phyloP scores from a whole-genome alignment of 1,140 invertebrate species.

The Aradophagus sp. region DNA sequence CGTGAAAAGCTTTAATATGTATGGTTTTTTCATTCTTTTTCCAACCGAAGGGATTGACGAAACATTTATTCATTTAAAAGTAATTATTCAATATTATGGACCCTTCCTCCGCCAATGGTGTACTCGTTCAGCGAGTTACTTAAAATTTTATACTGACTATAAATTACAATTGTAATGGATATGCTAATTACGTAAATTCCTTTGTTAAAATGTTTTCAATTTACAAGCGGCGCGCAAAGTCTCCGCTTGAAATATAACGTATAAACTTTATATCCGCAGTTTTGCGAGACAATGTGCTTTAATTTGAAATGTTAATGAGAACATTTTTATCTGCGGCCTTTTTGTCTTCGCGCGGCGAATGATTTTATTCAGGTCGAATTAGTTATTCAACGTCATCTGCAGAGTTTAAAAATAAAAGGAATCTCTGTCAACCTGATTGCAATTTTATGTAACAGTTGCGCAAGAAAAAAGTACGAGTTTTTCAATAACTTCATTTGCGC shows the following conservation, averaged over 20 bases:
- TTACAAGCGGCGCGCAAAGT: slow-evolving; percentile 30
- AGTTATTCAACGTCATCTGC: slow-evolving; percentile 2
- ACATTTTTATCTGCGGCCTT: slow-evolving; percentile 2
- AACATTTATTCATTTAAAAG: slow-evolving; percentile 55
- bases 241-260: slow-evolving; percentile 28
- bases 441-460: slow-evolving; percentile 44
- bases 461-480: slow-evolving; percentile 26
- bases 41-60: slow-evolving; percentile 25
- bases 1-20: slow-evolving; percentile 48
- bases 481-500: slow-evolving; percentile 43
- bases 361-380: slow-evolving; percentile 3
- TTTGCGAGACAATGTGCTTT: slow-evolving; percentile 18
- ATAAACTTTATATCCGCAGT: slow-evolving; percentile 16
- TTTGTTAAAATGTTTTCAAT: slow-evolving; percentile 50
- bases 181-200: slow-evolving; percentile 53
- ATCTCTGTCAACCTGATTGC: slow-evolving; percentile 24
- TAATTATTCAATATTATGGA: slow-evolving; percentile 54
- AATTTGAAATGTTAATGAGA: slow-evolving; percentile 31
- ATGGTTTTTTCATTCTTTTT: slow-evolving; percentile 37
- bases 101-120: slow-evolving; percentile 25
- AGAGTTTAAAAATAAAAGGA: slow-evolving; percentile 45
- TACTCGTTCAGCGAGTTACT: slow-evolving; percentile 44
- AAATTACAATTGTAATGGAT: slow-evolving; percentile 55
- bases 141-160: slow-evolving; percentile 53
- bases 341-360: background rate